These are phyloP conservation scores for Agrotis exclamationis DNA, from an alignment of 2,888 invertebrate genomes.

Conservation along the genomic window DNA sequence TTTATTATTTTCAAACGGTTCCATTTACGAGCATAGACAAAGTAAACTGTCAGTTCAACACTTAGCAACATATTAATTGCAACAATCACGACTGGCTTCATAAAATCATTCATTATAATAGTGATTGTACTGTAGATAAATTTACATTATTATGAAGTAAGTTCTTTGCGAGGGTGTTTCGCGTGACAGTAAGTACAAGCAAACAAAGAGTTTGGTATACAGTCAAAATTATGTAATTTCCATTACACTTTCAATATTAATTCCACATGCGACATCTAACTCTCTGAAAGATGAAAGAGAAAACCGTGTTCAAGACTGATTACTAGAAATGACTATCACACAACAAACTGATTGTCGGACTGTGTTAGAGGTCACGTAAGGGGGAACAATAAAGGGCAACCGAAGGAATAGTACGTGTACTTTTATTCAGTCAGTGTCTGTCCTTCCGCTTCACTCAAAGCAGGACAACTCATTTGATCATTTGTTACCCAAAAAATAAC, in stretches of 20 bases:
- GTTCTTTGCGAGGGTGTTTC: conserved; percentile 18
- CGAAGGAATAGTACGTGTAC: no score
- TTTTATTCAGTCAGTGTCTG: no score
- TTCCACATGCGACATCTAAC: background rate
- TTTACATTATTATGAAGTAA: conserved; percentile 16
- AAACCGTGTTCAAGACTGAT: no score
- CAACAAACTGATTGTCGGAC: no score
- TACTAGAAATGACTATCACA: no score
- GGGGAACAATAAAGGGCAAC: no score
- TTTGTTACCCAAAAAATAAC: no score
- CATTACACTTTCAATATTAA: background rate
- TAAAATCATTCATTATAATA: conserved; percentile 39
- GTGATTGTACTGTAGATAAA: conserved; percentile 34
- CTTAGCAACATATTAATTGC: conserved; percentile 14
- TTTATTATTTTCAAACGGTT: background rate
- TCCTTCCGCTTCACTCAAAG: no score
- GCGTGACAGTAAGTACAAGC: background rate
- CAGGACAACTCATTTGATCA: no score
- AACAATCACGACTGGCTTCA: conserved; percentile 24
- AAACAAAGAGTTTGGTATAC: background rate
- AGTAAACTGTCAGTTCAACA: conserved; percentile 25
- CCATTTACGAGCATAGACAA: background rate
- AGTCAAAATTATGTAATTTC: no score
- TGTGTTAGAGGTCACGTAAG: no score
- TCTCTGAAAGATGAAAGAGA: no score